Evolutionary conservation across 1,140 invertebrate genomes (phyloP).

Genomic region (Rhysida immarginata): DNA sequence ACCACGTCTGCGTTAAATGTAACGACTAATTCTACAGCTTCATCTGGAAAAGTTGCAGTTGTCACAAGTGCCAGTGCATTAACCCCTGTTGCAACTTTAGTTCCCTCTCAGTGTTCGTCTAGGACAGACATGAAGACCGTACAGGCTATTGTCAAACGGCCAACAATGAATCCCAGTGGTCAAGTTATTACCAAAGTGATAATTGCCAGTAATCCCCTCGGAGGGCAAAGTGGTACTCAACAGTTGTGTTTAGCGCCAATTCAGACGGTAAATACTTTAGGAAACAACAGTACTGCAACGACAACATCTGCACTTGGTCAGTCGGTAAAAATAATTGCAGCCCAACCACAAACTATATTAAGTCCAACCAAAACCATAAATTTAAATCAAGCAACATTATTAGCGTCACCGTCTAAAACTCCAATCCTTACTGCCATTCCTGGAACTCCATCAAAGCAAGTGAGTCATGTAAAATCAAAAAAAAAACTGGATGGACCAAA

Average conservation of each 20-base stretch:
- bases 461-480: too few relatives aligned
- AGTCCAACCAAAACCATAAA: slow-evolving; percentile 49
- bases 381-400: slow-evolving; percentile 35
- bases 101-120: neutral
- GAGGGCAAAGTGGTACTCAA: slow-evolving; percentile 20
- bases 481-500: too few relatives aligned
- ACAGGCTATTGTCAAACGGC: neutral
- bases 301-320: slow-evolving; percentile 15
- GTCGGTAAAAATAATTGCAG: slow-evolving; percentile 17
- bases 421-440: slow-evolving; percentile 20
- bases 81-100: neutral
- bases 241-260: slow-evolving; percentile 5
- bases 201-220: slow-evolving; percentile 33
- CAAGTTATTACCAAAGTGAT: slow-evolving; percentile 42
- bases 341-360: slow-evolving; percentile 13
- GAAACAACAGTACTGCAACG: slow-evolving; percentile 24
- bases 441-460: slow-evolving; percentile 24
- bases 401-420: slow-evolving; percentile 12
- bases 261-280: slow-evolving; percentile 21
- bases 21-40: neutral
- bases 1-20: neutral
- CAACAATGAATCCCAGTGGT: neutral
- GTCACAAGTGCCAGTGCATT: neutral
- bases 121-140: neutral
- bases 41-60: neutral